phyloP scores from a whole-genome alignment of 2,113 vertebrate genomes.

The Telmatochromis brachygnathus region DNA sequence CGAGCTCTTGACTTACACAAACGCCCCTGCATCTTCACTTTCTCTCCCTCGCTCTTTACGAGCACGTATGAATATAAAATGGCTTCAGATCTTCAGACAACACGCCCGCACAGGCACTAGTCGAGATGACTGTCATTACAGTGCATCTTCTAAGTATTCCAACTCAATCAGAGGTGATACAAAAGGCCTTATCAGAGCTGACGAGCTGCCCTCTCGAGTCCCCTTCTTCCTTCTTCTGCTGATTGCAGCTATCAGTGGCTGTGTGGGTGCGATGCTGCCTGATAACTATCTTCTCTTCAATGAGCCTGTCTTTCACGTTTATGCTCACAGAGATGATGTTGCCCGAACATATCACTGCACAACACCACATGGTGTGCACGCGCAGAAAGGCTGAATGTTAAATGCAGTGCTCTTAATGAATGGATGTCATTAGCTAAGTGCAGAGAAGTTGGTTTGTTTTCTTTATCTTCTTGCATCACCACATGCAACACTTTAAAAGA shows the following conservation, averaged over 20 bases:
- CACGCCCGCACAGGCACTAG: background rate
- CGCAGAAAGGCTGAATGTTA: background rate
- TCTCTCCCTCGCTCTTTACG: background rate
- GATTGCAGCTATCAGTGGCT: conserved; percentile 58
- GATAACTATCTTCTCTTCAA: conserved; percentile 21
- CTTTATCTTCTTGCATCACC: background rate
- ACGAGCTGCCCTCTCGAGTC: conserved; percentile 51
- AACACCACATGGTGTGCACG: background rate
- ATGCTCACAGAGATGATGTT: background rate
- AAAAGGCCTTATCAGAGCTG: conserved; percentile 39
- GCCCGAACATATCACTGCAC: background rate
- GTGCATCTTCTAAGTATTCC: conserved; percentile 37
- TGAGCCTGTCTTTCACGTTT: conserved; percentile 7
- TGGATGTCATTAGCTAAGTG: background rate
- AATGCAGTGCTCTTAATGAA: background rate
- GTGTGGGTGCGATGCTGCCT: conserved; percentile 40
- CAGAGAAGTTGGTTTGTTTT: background rate
- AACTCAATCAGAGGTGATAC: conserved; percentile 55
- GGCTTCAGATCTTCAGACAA: background rate
- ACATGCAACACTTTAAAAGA: background rate
- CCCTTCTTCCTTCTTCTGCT: conserved; percentile 49
- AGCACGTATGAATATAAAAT: conserved; percentile 1
- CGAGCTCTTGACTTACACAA: conserved; percentile 14
- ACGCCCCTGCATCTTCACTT: background rate
- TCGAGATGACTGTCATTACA: conserved; percentile 34